A percentile compares a stretch with the other conserved stretches of the same genome.
These are phyloP conservation scores for Mus spicilegus DNA, from an alignment of 2,113 vertebrate genomes.

Conservation along the genomic window DNA sequence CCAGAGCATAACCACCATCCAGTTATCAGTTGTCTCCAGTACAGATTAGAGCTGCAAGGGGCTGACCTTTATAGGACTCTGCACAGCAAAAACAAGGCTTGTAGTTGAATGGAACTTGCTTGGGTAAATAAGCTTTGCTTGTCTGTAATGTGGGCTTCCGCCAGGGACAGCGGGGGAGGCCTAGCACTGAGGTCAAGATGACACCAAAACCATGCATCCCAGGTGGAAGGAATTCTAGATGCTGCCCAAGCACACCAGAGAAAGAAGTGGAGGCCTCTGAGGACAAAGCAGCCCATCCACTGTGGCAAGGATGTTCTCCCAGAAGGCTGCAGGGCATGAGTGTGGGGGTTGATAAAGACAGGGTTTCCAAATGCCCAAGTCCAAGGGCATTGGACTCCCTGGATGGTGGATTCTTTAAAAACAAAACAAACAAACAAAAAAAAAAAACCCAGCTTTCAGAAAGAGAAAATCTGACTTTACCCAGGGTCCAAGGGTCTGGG, in stretches of 20 bases:
- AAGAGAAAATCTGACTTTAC: background rate
- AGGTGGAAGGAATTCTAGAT: background rate
- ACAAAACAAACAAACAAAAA: no score
- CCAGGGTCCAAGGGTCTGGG: background rate
- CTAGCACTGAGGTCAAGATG: background rate
- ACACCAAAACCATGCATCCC: background rate
- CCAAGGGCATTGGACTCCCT: background rate
- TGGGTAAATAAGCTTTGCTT: background rate
- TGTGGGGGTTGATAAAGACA: background rate
- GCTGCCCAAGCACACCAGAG: background rate
- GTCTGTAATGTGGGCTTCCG: background rate
- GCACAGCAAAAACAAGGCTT: background rate
- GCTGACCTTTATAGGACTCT: background rate
- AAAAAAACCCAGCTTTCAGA: background rate
- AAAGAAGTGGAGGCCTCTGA: background rate
- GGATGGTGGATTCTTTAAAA: background rate
- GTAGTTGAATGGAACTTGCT: background rate
- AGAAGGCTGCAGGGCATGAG: background rate
- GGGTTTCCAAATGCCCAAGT: slow-evolving; percentile 4
- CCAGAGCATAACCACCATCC: background rate
- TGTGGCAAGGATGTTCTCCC: background rate
- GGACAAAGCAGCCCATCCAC: background rate
- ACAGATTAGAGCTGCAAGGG: background rate
- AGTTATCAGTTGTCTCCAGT: background rate
- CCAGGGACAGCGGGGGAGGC: background rate